phyloP scores from a whole-genome alignment of 2,113 vertebrate genomes.

The Onychorhynchus coronatus region DNA sequence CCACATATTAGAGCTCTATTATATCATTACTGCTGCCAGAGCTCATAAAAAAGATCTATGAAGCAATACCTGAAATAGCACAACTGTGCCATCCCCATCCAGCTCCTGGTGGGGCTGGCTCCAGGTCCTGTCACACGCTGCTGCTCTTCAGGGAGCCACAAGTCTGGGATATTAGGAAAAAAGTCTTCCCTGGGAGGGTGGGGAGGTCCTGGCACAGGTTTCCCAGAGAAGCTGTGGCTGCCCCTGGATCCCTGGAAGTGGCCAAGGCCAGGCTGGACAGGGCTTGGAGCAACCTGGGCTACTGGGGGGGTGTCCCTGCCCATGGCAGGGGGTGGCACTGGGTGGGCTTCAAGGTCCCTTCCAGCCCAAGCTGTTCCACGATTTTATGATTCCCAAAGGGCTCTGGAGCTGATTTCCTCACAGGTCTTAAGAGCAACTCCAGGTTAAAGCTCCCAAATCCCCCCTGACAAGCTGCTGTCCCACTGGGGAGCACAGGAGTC shows the following conservation, averaged over 20 bases:
- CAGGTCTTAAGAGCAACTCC: neutral
- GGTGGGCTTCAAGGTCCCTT: neutral
- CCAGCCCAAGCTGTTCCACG: neutral
- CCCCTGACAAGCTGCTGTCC: neutral
- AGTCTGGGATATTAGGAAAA: neutral
- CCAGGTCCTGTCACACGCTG: neutral
- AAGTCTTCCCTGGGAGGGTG: neutral
- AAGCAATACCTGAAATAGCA: neutral
- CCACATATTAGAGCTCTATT: neutral
- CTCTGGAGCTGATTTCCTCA: neutral
- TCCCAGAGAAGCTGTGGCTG: too few relatives aligned
- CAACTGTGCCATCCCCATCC: accelerated
- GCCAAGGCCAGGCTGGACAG: too few relatives aligned
- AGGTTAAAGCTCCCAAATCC: neutral
- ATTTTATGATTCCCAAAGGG: neutral
- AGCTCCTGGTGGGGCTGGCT: neutral
- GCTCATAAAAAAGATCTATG: neutral
- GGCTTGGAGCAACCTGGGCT: too few relatives aligned
- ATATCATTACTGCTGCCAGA: neutral
- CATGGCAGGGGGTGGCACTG: neutral
- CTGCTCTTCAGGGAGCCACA: neutral
- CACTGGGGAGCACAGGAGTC: neutral
- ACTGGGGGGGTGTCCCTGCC: neutral
- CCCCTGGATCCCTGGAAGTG: too few relatives aligned
- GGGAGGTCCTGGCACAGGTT: neutral